Evolutionary conservation across 2,113 vertebrate genomes (phyloP), one percentile per base, ranked within the genome.

Genomic region (Gorsachius goisagi): DNA sequence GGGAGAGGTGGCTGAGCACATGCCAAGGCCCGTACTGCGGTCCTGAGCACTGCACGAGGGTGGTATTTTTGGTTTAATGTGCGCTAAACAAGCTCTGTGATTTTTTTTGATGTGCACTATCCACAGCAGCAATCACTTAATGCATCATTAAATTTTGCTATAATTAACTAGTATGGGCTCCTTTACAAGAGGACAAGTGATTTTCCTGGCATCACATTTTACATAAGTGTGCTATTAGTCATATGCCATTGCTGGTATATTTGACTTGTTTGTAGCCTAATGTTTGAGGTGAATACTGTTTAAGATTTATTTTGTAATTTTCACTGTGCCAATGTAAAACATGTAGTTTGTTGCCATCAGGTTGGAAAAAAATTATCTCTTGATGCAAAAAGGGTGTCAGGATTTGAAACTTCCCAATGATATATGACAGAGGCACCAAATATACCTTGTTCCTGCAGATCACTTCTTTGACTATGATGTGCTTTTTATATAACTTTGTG

Each of bases 281-380:
- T 87, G 35, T 93, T 97, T 95, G 75, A 89, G 73, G 63, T 87
- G 88, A 97, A 94, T 89, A 67, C 45, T 84, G 92, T 88, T 85
- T 95, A 95, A 96, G 97, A 97, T 98, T 98, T 97, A 98, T 97
- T 95, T 95, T 95, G 94, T 92, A 97, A 97, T 97, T 98, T 97
- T 95, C 88, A 80, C 85, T 72, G 67, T 82, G 91, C 78, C 96
- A 93, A 71, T 86, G 77, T 80, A 97, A 97, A 98, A 85, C 76
- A 95, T 90, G 56, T 2, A 86, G 77, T 88, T 89, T 88, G 80
- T 94, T 96, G 89, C 81, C 69, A 97, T 94, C 87, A 90, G 26
- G 45, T 89, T 82, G 45, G 89, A 92, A 97, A 97, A 98, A 98
- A 97, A 89, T 90, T 86, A 86, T 77, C 50, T 96, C 85, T 91